Percentiles rank a stretch among this genome's conserved stretches.
Conservation (phyloP, 2,113 vertebrate species). For the Pseudolaguvia tuberculata region DNA sequence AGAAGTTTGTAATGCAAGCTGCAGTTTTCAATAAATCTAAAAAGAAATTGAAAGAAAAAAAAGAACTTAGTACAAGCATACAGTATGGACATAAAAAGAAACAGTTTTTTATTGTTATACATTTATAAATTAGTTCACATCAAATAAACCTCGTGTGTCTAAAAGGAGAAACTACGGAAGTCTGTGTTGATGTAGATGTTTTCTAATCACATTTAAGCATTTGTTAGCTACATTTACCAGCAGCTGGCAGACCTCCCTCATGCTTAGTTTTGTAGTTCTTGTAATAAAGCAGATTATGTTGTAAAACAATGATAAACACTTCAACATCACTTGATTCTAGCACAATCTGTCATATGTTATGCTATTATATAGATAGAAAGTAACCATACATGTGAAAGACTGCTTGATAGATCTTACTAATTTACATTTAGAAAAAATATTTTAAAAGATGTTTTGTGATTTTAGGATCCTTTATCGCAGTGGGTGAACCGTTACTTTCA, state of each 20-base stretch:
- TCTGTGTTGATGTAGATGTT: not conserved
- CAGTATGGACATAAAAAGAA: too few species aligned
- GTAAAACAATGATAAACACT: not conserved
- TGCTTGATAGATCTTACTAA: not conserved
- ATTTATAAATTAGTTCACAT: not conserved
- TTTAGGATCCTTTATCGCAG: not conserved
- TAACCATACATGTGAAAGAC: not conserved
- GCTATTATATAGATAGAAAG: not conserved
- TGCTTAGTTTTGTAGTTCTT: not conserved
- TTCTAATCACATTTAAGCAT: not conserved
- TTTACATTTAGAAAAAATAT: not conserved
- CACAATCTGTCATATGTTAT: not conserved
- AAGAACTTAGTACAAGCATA: too few species aligned
- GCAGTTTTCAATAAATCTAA: too few species aligned
- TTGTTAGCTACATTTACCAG: constrained; percentile 7
- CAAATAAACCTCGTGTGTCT: not conserved
- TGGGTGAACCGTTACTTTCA: constrained; percentile 1
- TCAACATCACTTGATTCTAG: not conserved
- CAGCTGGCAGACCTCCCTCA: constrained; percentile 1
- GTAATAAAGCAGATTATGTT: constrained; percentile 3
- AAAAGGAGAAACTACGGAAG: not conserved
- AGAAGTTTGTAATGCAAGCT: too few species aligned
- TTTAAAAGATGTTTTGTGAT: not conserved
- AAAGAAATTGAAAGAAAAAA: too few species aligned
- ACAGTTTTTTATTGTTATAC: not conserved